Percentiles rank a stretch among this genome's conserved stretches.
phyloP scores from a whole-genome alignment of 2,113 vertebrate species.

The Carassius gibelio region DNA sequence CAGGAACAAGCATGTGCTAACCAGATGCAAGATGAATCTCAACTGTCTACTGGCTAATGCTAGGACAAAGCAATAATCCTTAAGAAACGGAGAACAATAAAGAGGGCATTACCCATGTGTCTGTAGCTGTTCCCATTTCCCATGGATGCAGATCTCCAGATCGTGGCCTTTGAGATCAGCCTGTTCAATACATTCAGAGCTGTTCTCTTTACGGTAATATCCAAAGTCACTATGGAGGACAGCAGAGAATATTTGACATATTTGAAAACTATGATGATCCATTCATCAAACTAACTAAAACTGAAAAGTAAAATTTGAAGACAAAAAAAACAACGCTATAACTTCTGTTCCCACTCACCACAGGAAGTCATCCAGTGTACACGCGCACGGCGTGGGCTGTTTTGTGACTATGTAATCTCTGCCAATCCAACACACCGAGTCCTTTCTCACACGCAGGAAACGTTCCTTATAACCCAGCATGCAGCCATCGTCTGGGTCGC shows the following conservation, averaged over 20 bases:
- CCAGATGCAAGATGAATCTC: not conserved
- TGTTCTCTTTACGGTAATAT: constrained; percentile 87
- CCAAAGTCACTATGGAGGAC: constrained; percentile 86
- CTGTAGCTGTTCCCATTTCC: constrained; percentile 82
- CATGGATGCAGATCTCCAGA: constrained; percentile 87
- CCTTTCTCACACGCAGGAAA: constrained; percentile 85
- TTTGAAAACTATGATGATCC: not conserved
- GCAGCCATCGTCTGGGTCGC: constrained; percentile 83
- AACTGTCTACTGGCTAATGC: not conserved
- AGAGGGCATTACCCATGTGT: constrained; percentile 81
- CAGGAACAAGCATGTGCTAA: not conserved
- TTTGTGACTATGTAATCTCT: constrained; percentile 81
- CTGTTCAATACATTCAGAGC: constrained; percentile 86
- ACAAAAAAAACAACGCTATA: not conserved
- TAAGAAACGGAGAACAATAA: not conserved
- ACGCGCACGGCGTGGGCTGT: constrained; percentile 80
- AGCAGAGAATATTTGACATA: not conserved
- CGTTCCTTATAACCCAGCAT: constrained; percentile 90
- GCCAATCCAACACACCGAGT: constrained; percentile 88
- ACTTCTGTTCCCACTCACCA: constrained; percentile 75
- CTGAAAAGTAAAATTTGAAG: not conserved
- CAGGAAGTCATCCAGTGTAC: constrained; percentile 87
- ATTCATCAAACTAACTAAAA: not conserved
- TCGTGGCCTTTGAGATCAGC: constrained; percentile 84
- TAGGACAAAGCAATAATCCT: not conserved